These are phyloP conservation scores for Rhagoletis pomonella DNA, from an alignment of 1,140 invertebrate species.

Conservation along the genomic window DNA sequence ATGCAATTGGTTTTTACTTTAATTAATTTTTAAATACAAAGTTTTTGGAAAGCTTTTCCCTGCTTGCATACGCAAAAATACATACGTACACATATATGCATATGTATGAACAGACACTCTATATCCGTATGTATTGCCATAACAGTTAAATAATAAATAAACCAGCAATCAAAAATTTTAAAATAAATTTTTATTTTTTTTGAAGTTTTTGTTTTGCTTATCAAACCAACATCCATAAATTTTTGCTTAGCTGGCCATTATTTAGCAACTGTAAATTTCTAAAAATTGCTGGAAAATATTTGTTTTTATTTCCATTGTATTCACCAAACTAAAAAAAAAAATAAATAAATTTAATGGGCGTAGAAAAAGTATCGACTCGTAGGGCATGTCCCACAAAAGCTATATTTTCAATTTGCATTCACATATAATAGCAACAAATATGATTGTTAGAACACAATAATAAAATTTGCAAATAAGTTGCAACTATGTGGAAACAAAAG, in stretches of 20 bases:
- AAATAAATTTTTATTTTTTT: not conserved
- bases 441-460: too few relatives aligned
- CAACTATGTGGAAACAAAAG: not conserved
- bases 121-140: not conserved
- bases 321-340: too few relatives aligned
- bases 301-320: not conserved
- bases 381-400: too few relatives aligned
- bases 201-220: not conserved
- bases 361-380: too few relatives aligned
- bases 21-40: conserved; percentile 5
- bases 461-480: not conserved
- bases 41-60: not conserved
- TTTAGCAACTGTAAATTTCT: conserved; percentile 34
- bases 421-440: too few relatives aligned
- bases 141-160: conserved; percentile 24
- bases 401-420: too few relatives aligned
- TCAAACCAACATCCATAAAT: conserved; percentile 3
- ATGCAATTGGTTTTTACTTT: not conserved
- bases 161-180: conserved; percentile 18
- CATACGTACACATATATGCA: not conserved
- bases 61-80: not conserved
- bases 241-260: conserved; percentile 20
- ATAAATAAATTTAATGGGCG: too few relatives aligned
- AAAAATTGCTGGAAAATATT: conserved; percentile 18
- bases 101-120: not conserved